A percentile compares a stretch with the other conserved stretches of the same genome.
Evolutionary conservation across 2,888 invertebrate species (phyloP).

Genomic region (Agelastica alni): DNA sequence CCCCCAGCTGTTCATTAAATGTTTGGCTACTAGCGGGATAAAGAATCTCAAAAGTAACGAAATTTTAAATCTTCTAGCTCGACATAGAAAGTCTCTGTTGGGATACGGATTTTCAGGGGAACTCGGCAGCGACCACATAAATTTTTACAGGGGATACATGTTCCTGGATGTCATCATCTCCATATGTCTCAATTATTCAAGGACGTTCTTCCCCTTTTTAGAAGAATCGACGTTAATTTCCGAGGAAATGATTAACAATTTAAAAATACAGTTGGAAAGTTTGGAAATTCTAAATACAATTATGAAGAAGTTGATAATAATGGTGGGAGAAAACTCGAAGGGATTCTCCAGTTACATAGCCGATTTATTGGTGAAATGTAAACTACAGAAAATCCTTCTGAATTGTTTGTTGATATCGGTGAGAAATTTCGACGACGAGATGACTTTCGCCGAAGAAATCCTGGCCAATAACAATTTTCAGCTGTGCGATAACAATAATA

Average conservation of each 20-base stretch:
- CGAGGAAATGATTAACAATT: constrained; percentile 75
- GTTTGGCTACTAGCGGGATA: constrained; percentile 75
- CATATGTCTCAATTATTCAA: constrained; percentile 77
- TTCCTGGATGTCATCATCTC: constrained; percentile 78
- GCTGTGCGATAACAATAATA: constrained; percentile 61
- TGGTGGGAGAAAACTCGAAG: constrained; percentile 76
- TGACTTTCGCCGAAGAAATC: constrained; percentile 75
- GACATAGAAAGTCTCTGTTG: constrained; percentile 80
- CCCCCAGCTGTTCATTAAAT: constrained; percentile 73
- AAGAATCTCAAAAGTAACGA: constrained; percentile 60
- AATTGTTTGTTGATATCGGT: constrained; percentile 81
- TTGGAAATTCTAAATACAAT: constrained; percentile 74
- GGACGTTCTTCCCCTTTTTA: constrained; percentile 77
- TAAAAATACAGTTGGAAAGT: constrained; percentile 76
- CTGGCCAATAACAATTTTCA: constrained; percentile 73
- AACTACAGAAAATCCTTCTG: constrained; percentile 81
- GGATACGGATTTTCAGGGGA: constrained; percentile 72
- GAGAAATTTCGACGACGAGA: constrained; percentile 62
- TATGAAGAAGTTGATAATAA: constrained; percentile 71
- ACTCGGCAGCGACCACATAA: constrained; percentile 66
- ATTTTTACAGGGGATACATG: constrained; percentile 76
- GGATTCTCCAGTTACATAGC: constrained; percentile 77
- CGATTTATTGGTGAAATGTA: constrained; percentile 74
- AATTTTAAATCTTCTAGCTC: constrained; percentile 66
- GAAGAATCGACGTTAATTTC: constrained; percentile 68